Base-by-base conservation (phyloP, 2,888 invertebrate genomes). In the Eilema caniola region DNA sequence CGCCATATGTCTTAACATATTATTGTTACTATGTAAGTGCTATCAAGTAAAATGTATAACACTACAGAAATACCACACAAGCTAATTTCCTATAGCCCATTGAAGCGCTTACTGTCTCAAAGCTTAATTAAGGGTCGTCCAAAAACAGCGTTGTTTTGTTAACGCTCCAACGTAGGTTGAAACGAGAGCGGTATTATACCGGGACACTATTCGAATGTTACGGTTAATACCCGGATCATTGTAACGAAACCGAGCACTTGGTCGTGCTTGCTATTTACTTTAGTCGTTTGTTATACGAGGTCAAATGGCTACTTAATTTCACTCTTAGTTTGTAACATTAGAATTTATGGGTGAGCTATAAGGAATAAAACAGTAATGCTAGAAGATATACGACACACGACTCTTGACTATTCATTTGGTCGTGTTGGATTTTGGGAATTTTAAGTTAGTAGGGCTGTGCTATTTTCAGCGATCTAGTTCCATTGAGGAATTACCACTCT, bases 121-220 rank as follows among this genome's bases (percentile, higher is more conserved):
- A 25, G 53, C 41, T 28, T 72, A 62, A 69, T 74, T 65, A 65
- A 67, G 65, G 68, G 16, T 69, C 33, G 31, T 66, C 57, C 62
- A 62, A 69, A 75, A 75, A 69, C 70, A 69, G 33, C 60, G 62
- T 64, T 68, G 59, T 71, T 64, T 65, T 71, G 72, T 41, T 67
- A 71, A 69, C 72, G 68, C 66, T 24, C 33, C n/a, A 47, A 7
- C 61, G 28, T 20, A 60, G 62, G 47, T 24, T 66, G 25, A 59
- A 31, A 23, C n/a, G 37, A 47, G 60, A 47, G 59, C 53, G 53
- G 66, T 72, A 73, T 81, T 74, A 81, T 24, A 8, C 24, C 66
- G 69, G 66, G 75, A 73, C 79, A 73, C 62, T 66, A 63, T 37
- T 28, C 41, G 63, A 41, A 57, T 23, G 63, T 59, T 14, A 28